A percentile compares a stretch with the other conserved stretches of the same genome.
Evolutionary conservation across 2,113 vertebrate genomes (phyloP).

Genomic region (Coracopsis vasa): DNA sequence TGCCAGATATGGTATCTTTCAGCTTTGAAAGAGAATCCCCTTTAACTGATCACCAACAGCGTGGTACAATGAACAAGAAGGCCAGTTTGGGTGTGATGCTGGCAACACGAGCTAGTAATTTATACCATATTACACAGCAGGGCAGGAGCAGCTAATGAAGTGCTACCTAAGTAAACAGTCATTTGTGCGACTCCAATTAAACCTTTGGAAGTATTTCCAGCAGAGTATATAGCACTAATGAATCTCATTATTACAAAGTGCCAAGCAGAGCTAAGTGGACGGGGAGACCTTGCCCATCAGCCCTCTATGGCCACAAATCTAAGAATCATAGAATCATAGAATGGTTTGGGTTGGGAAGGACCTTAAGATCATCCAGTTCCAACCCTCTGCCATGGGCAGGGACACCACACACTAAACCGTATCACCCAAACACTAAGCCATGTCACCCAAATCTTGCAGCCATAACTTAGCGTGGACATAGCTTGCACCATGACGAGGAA

Average conservation of each 20-base stretch:
- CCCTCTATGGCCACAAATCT: background rate
- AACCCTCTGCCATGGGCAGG: background rate
- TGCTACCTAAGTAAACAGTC: conserved; percentile 37
- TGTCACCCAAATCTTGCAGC: background rate
- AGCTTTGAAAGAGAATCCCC: background rate
- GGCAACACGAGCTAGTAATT: background rate
- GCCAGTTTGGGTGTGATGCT: background rate
- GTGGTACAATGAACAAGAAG: background rate
- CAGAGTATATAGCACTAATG: background rate
- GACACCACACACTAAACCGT: background rate
- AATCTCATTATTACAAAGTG: conserved; percentile 5
- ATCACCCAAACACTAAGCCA: background rate
- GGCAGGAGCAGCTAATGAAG: conserved; percentile 37
- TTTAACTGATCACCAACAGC: background rate
- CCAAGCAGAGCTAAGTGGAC: background rate
- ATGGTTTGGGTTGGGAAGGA: background rate
- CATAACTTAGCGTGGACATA: accelerated
- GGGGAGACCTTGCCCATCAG: background rate
- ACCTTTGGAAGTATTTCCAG: conserved; percentile 25
- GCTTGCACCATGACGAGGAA: background rate
- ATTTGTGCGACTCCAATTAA: background rate
- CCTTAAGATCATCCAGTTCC: background rate
- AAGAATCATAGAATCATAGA: background rate
- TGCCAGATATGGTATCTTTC: background rate
- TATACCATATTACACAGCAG: background rate